phyloP scores from a whole-genome alignment of 2,888 invertebrate genomes.

The Andrena camellia region DNA sequence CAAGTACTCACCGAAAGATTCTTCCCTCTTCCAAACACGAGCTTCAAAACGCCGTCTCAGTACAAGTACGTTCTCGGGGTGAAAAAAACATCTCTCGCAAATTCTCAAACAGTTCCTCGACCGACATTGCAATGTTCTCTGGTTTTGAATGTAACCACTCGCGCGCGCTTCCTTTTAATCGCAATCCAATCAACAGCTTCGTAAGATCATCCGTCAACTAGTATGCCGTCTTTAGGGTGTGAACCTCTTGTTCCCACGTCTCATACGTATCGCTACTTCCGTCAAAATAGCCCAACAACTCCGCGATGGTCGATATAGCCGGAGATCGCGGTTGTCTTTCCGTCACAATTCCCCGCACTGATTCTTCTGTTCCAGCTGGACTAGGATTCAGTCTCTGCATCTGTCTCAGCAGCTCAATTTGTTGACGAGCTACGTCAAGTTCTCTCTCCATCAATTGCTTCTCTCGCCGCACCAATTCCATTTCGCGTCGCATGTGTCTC shows the following conservation, averaged over 20 bases:
- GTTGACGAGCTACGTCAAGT: neutral
- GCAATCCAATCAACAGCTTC: neutral
- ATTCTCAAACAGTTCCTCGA: neutral
- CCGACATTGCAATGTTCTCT: conserved; percentile 2
- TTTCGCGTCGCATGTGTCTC: neutral
- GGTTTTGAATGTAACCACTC: conserved; percentile 15
- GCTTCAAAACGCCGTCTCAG: neutral
- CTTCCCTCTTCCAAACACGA: conserved; percentile 10
- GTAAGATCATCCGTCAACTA: neutral
- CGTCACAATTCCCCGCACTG: neutral
- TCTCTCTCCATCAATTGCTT: neutral
- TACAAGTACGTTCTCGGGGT: conserved; percentile 9
- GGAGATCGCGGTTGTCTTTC: neutral
- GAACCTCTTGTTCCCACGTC: neutral
- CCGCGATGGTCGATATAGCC: neutral
- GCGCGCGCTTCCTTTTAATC: conserved; percentile 1
- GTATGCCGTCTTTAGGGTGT: neutral
- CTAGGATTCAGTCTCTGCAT: neutral
- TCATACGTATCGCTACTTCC: neutral
- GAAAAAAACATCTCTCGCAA: conserved; percentile 11
- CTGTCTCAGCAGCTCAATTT: neutral
- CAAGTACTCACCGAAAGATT: conserved; percentile 2
- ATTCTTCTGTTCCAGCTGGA: neutral
- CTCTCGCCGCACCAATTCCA: neutral
- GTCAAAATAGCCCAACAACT: conserved; percentile 4